Percentiles rank a stretch among this genome's conserved stretches.
These are phyloP conservation scores for Alitta virens DNA, from an alignment of 2,888 invertebrate species.

Conservation along the genomic window DNA sequence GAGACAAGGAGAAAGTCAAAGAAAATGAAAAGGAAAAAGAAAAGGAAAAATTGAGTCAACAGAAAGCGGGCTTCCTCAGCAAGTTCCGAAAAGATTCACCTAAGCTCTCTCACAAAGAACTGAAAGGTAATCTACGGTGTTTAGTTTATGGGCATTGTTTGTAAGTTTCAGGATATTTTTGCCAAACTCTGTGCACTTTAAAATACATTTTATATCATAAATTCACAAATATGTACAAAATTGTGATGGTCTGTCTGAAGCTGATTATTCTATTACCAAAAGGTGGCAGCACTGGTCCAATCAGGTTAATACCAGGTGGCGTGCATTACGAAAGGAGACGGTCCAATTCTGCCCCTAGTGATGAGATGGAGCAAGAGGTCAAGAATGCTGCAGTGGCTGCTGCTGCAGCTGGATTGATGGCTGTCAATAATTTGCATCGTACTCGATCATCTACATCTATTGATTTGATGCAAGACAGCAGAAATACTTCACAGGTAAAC, in stretches of 20 bases:
- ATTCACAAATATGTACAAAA: too few species aligned
- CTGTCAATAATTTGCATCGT: constrained; percentile 24
- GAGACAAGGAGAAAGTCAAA: too few species aligned
- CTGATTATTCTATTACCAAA: too few species aligned
- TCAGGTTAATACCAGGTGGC: neutral
- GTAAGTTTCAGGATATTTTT: too few species aligned
- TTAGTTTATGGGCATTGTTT: too few species aligned
- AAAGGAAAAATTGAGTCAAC: neutral
- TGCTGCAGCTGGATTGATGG: constrained; percentile 7
- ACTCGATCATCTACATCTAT: constrained; percentile 35
- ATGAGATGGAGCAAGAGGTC: constrained; percentile 9
- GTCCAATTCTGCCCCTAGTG: constrained; percentile 14
- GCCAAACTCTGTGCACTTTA: too few species aligned
- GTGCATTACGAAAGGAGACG: constrained; percentile 8
- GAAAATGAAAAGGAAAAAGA: neutral
- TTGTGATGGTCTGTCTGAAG: too few species aligned
- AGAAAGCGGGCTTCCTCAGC: constrained; percentile 8
- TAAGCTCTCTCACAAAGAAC: constrained; percentile 1
- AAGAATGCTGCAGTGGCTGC: neutral
- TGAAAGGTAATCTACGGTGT: too few species aligned
- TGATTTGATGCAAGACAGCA: too few species aligned
- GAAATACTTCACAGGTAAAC: too few species aligned
- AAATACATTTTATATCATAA: too few species aligned
- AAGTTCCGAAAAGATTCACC: constrained; percentile 12
- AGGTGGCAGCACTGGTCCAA: too few species aligned